These are phyloP conservation scores for Beroe ovata DNA, from an alignment of 37 sponge, comb jelly and placozoan species.

Conservation along the genomic window DNA sequence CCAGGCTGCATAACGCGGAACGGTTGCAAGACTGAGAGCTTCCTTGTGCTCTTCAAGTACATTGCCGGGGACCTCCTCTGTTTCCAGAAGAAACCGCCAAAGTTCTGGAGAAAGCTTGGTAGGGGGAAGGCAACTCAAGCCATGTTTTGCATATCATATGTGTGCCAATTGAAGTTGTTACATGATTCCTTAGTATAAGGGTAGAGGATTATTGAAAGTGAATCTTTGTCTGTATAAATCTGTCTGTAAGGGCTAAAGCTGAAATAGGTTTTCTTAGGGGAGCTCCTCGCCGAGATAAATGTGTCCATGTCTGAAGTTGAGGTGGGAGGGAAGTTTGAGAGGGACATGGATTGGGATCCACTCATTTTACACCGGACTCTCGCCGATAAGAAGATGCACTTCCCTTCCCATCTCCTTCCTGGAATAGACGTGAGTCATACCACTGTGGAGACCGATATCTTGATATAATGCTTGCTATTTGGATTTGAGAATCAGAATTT, in stretches of 20 bases:
- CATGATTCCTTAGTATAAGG: no score
- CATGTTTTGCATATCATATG: no score
- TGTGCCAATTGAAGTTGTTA: no score
- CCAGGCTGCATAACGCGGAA: neutral
- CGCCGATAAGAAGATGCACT: neutral
- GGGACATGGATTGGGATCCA: neutral
- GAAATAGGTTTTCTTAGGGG: no score
- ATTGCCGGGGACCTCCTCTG: neutral
- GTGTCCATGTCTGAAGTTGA: conserved; percentile 1
- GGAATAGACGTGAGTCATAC: neutral
- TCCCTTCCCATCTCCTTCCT: neutral
- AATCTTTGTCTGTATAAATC: no score
- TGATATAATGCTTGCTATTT: no score
- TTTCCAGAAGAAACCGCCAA: neutral
- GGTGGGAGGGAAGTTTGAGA: neutral
- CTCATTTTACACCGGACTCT: neutral
- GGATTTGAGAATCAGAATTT: no score
- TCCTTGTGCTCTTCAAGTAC: neutral
- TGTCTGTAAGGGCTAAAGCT: no score
- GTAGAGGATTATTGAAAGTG: no score
- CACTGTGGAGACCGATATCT: no score
- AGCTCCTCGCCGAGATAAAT: neutral
- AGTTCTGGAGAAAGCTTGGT: conserved; percentile 28
- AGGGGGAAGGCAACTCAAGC: no score
- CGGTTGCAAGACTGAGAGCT: neutral